Conservation (phyloP, 2,888 invertebrate genomes). For the Dasypogon diadema region DNA sequence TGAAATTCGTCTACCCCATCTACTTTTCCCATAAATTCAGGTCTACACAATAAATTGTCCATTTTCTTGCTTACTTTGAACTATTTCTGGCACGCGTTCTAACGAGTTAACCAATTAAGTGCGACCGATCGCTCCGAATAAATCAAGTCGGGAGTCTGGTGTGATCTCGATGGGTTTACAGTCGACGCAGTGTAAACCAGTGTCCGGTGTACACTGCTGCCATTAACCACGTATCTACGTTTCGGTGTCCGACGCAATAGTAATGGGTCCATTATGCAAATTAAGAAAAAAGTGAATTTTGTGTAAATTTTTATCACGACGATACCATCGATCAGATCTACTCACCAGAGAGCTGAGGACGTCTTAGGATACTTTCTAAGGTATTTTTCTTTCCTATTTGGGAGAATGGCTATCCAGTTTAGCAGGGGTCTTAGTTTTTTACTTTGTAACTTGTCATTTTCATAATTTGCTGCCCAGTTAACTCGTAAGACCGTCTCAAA, state of each 20-base stretch:
- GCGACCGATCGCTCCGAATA: conserved; percentile 11
- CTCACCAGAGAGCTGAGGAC: not conserved
- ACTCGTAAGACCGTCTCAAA: conserved; percentile 47
- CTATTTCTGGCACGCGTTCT: conserved; percentile 48
- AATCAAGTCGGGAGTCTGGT: conserved; percentile 29
- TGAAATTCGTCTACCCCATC: too few relatives aligned
- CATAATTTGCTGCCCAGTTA: conserved; percentile 47
- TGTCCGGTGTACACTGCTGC: conserved; percentile 10
- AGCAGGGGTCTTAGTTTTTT: conserved; percentile 30
- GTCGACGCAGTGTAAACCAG: not conserved
- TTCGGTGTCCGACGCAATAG: conserved; percentile 21
- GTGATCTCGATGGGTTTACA: conserved; percentile 40
- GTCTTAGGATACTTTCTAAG: not conserved
- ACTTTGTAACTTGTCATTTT: conserved; percentile 38
- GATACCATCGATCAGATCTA: conserved; percentile 5
- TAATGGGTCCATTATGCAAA: conserved; percentile 42
- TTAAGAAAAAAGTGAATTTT: conserved; percentile 23
- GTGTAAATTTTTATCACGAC: conserved; percentile 1
- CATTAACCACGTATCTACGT: conserved; percentile 31
- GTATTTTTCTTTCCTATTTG: not conserved
- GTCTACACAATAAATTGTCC: conserved; percentile 22
- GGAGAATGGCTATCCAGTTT: conserved; percentile 7
- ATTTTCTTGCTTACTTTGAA: not conserved
- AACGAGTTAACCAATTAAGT: conserved; percentile 44
- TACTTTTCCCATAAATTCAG: conserved; percentile 40